Evolutionary conservation across 2,888 invertebrate genomes (phyloP).

Genomic region (Heteromurus nitidus): DNA sequence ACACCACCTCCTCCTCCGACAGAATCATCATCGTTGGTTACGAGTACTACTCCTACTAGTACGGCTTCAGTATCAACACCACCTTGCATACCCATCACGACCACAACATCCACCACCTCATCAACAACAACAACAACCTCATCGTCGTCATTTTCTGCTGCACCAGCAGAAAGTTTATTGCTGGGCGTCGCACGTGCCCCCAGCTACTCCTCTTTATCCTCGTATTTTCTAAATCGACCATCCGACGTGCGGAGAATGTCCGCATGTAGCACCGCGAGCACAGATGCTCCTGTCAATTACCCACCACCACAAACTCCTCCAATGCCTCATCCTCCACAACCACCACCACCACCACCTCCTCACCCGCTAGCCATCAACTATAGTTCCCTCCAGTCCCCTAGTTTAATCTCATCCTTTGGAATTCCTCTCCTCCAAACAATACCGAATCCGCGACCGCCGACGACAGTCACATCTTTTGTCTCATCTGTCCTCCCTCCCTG

Average conservation of each 20-base stretch:
- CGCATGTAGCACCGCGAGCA: constrained; percentile 42
- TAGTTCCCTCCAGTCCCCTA: constrained; percentile 50
- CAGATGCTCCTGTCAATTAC: constrained; percentile 36
- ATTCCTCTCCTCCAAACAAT: constrained; percentile 19
- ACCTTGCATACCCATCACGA: constrained; percentile 24
- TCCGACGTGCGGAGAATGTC: constrained; percentile 63
- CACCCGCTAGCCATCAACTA: constrained; percentile 39
- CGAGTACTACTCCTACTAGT: background rate
- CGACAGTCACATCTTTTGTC: constrained; percentile 33
- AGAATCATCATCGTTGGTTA: too few relatives aligned
- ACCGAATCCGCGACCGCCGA: constrained; percentile 17
- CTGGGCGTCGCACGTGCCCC: constrained; percentile 57
- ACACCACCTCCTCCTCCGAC: constrained; percentile 4
- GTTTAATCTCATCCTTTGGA: constrained; percentile 51
- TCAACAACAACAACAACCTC: constrained; percentile 44
- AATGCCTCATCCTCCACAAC: constrained; percentile 35
- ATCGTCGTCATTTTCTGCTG: constrained; percentile 39
- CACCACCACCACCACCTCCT: constrained; percentile 41
- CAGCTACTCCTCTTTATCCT: constrained; percentile 60
- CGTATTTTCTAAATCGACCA: constrained; percentile 68
- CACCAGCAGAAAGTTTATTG: constrained; percentile 32
- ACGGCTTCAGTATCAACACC: constrained; percentile 9
- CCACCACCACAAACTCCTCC: constrained; percentile 38
- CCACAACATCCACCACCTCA: constrained; percentile 15
- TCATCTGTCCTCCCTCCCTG: constrained; percentile 28